phyloP scores from a whole-genome alignment of 2,888 invertebrate species.

The Lacanobia oleracea region DNA sequence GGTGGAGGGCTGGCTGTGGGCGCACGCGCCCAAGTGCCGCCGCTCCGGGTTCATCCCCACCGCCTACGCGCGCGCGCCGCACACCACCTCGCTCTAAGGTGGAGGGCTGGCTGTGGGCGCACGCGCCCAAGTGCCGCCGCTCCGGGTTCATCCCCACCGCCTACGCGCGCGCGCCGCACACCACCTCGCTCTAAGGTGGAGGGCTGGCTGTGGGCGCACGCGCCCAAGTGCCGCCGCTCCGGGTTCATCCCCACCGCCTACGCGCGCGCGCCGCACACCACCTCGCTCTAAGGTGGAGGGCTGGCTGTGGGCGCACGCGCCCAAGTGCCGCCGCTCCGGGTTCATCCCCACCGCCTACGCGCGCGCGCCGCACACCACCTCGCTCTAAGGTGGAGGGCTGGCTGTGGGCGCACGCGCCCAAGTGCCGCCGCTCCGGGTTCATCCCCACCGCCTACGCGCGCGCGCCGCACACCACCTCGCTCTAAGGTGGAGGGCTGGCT shows the following conservation, averaged over 20 bases:
- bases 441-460: conserved; percentile 98
- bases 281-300: conserved; percentile 98
- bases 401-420: conserved; percentile 98
- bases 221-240: conserved; percentile 97
- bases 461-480: conserved; percentile 97
- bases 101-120: conserved; percentile 98
- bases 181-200: conserved; percentile 98
- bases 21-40: conserved; percentile 97
- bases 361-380: conserved; percentile 97
- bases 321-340: conserved; percentile 97
- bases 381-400: conserved; percentile 98
- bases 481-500: conserved; percentile 98
- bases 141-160: conserved; percentile 99
- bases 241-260: conserved; percentile 99
- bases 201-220: conserved; percentile 98
- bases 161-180: conserved; percentile 97
- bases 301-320: conserved; percentile 98
- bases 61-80: conserved; percentile 97
- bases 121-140: conserved; percentile 97
- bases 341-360: conserved; percentile 99
- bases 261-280: conserved; percentile 97
- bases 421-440: conserved; percentile 97
- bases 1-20: conserved; percentile 99
- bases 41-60: conserved; percentile 99
- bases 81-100: conserved; percentile 98